Evolutionary conservation across 2,888 invertebrate species (phyloP).

Genomic region (Baronia brevicornis): DNA sequence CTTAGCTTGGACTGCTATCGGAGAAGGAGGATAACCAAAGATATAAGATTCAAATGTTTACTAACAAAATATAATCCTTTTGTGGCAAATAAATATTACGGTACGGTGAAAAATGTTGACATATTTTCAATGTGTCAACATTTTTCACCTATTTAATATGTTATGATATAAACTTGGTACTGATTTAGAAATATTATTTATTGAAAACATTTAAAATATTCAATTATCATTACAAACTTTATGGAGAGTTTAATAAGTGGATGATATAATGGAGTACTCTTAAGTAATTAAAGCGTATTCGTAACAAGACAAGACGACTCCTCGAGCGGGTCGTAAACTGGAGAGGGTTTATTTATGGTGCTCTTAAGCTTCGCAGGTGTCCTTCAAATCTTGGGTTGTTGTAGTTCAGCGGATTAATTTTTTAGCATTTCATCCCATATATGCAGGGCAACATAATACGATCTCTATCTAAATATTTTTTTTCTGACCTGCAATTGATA

Average conservation of each 20-base stretch:
- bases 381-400: slow-evolving; percentile 11
- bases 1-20: no score
- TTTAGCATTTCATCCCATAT: slow-evolving; percentile 3
- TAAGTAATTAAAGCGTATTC: slow-evolving; percentile 5
- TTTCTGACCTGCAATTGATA: slow-evolving; percentile 3
- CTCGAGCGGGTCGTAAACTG: slow-evolving; percentile 10
- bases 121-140: no score
- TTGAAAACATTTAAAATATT: no score
- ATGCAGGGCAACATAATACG: slow-evolving; percentile 3
- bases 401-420: slow-evolving; percentile 14
- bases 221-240: background rate
- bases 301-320: slow-evolving; percentile 4
- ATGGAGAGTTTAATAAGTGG: slow-evolving; percentile 1
- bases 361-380: slow-evolving; percentile 15
- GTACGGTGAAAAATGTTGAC: no score
- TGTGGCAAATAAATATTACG: no score
- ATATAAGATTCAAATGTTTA: no score
- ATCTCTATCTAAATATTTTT: slow-evolving; percentile 10
- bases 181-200: no score
- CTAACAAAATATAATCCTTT: no score
- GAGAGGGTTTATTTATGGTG: slow-evolving; percentile 11
- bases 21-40: no score
- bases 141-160: no score
- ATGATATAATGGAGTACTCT: slow-evolving; percentile 4
- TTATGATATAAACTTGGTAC: no score